A percentile compares a stretch with the other conserved stretches of the same genome.
These are phyloP conservation scores for Ceraclea dissimilis DNA, from an alignment of 2,888 invertebrate genomes.

Conservation along the genomic window DNA sequence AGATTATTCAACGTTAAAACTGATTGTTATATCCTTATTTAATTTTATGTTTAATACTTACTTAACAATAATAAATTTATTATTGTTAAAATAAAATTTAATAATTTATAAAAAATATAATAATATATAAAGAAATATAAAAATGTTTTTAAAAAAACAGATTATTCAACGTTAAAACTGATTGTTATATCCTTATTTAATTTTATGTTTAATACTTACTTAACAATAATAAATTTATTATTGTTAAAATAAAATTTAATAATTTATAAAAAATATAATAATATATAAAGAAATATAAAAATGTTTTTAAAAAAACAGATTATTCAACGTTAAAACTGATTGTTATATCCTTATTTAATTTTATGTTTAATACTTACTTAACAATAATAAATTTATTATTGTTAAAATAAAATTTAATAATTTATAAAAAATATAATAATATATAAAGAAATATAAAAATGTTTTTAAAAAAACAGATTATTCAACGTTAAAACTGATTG, in stretches of 20 bases:
- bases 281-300: conserved; percentile 66
- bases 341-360: conserved; percentile 28
- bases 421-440: conserved; percentile 48
- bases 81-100: neutral
- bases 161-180: no score
- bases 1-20: no score
- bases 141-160: conserved; percentile 31
- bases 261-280: conserved; percentile 42
- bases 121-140: conserved; percentile 67
- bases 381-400: conserved; percentile 32
- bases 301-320: conserved; percentile 27
- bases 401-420: neutral
- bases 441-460: conserved; percentile 64
- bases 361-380: conserved; percentile 29
- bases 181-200: neutral
- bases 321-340: no score
- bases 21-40: neutral
- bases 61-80: conserved; percentile 32
- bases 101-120: conserved; percentile 36
- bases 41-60: conserved; percentile 32
- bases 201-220: conserved; percentile 32
- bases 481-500: no score
- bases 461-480: neutral
- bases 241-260: neutral
- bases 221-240: conserved; percentile 32